Conservation (phyloP, 2,888 invertebrate genomes). For the Trissolcus brochymenae region DNA sequence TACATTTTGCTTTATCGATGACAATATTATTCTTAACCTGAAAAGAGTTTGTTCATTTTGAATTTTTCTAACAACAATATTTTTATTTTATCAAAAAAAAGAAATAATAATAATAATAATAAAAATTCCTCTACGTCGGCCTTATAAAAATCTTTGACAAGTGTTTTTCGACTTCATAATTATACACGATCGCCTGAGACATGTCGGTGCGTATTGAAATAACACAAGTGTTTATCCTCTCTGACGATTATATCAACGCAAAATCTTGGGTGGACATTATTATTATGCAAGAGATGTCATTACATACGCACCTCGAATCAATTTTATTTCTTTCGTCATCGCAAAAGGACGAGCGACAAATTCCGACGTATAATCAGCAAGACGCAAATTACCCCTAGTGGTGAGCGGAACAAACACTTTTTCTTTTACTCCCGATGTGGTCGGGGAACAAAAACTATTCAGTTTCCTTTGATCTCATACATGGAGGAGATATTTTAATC, state of each 20-base stretch:
- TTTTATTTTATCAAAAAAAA: background rate
- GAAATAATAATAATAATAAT: too few relatives aligned
- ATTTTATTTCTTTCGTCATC: slow-evolving; percentile 35
- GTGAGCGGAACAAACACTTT: background rate
- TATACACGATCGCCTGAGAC: slow-evolving; percentile 11
- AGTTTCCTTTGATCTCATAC: too few relatives aligned
- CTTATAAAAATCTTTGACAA: slow-evolving; percentile 1
- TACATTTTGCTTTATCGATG: too few relatives aligned
- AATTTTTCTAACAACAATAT: too few relatives aligned
- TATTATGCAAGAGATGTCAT: slow-evolving; percentile 40
- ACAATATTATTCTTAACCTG: too few relatives aligned
- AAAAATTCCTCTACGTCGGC: too few relatives aligned
- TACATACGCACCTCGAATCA: slow-evolving; percentile 19
- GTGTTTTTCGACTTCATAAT: slow-evolving; percentile 20
- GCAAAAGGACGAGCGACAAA: slow-evolving; percentile 33
- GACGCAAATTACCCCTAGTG: background rate
- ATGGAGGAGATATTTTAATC: too few relatives aligned
- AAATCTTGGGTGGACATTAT: slow-evolving; percentile 37
- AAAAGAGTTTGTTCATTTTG: too few relatives aligned
- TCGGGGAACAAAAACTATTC: too few relatives aligned
- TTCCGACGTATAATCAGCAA: slow-evolving; percentile 6
- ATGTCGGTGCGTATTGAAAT: slow-evolving; percentile 17
- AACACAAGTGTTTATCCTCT: background rate
- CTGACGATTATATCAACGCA: slow-evolving; percentile 29
- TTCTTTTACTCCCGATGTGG: too few relatives aligned